phyloP scores from a whole-genome alignment of 2,797 vertebrate species.

The Sebastes kiyomatsui region DNA sequence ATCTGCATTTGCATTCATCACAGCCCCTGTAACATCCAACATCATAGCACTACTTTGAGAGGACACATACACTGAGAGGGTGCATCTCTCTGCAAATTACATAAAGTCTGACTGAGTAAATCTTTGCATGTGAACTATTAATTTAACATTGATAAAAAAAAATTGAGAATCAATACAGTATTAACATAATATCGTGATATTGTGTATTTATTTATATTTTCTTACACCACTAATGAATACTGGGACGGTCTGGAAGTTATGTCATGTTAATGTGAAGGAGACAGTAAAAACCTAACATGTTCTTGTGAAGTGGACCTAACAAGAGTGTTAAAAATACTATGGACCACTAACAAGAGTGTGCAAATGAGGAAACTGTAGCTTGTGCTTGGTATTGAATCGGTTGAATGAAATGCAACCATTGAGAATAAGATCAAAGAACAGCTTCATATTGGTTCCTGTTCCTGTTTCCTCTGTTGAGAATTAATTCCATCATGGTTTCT shows the following conservation, averaged over 20 bases:
- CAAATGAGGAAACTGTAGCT: conserved; percentile 29
- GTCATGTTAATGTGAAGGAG: not conserved
- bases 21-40: no score
- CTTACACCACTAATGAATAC: not conserved
- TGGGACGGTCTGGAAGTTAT: not conserved
- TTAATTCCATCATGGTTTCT: not conserved
- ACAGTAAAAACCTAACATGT: not conserved
- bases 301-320: conserved; percentile 9
- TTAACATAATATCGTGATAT: no score
- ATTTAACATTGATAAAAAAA: no score
- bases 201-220: no score
- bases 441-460: not conserved
- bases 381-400: not conserved
- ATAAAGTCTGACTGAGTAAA: no score
- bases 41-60: no score
- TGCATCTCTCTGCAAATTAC: no score
- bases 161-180: no score
- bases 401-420: not conserved
- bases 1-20: no score
- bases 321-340: conserved; percentile 33
- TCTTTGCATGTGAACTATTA: no score
- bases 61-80: no score
- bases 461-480: not conserved
- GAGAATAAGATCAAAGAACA: not conserved
- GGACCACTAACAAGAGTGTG: not conserved